phyloP scores from a whole-genome alignment of 2,888 invertebrate species.

The Cerastoderma edule region DNA sequence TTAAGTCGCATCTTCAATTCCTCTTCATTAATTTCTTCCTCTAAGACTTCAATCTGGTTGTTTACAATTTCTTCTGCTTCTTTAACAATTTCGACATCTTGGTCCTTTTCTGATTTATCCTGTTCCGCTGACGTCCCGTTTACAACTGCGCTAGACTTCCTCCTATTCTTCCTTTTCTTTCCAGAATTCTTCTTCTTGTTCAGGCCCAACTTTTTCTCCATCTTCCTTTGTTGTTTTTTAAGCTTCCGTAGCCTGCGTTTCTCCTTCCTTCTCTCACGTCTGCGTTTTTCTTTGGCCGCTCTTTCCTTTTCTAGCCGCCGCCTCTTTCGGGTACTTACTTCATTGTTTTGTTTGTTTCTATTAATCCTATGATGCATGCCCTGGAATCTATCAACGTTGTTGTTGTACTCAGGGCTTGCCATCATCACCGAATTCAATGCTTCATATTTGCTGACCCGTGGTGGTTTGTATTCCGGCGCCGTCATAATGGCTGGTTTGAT shows the following conservation, averaged over 20 bases:
- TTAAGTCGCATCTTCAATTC: background rate
- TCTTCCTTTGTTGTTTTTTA: constrained; percentile 36
- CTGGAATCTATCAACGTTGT: constrained; percentile 42
- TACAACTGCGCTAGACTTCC: background rate
- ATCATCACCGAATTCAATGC: constrained; percentile 51
- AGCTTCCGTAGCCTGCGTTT: constrained; percentile 43
- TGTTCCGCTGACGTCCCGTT: constrained; percentile 19
- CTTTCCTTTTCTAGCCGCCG: constrained; percentile 57
- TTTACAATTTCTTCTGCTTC: constrained; percentile 21
- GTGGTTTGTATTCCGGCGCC: constrained; percentile 56
- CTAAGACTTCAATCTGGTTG: constrained; percentile 33
- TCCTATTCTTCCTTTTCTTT: constrained; percentile 47
- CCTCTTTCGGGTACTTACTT: constrained; percentile 58
- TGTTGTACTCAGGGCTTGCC: constrained; percentile 21
- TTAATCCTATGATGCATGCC: constrained; percentile 40
- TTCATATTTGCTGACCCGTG: constrained; percentile 48
- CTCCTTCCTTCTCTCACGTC: constrained; percentile 56
- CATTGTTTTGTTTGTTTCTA: constrained; percentile 47
- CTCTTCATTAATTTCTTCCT: constrained; percentile 27
- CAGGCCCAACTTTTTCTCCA: constrained; percentile 47
- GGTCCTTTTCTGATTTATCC: constrained; percentile 17
- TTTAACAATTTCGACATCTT: constrained; percentile 22
- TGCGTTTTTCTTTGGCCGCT: constrained; percentile 45
- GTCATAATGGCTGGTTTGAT: constrained; percentile 56
- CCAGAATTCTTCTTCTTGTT: constrained; percentile 45